Evolutionary conservation across 1,140 invertebrate genomes (phyloP).

Genomic region (Watersipora subatra): DNA sequence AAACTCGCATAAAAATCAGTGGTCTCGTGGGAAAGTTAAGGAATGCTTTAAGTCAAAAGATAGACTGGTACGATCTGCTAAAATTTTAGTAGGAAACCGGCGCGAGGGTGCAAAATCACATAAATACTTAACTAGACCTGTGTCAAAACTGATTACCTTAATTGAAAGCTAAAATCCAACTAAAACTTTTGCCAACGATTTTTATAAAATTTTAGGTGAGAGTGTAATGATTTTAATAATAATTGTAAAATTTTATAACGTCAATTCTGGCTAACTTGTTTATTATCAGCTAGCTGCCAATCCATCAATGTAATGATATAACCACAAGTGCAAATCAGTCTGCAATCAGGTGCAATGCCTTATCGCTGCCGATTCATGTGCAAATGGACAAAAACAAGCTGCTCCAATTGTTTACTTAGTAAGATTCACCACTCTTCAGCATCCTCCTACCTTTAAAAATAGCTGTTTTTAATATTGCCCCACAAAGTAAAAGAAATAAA

Average conservation of each 20-base stretch:
- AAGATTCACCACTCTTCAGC: no score
- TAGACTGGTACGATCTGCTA: conserved; percentile 12
- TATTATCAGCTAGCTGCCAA: background rate
- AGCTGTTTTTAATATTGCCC: no score
- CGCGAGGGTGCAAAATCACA: background rate
- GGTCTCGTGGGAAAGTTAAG: conserved; percentile 11
- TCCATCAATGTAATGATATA: no score
- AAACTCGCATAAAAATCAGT: conserved; percentile 6
- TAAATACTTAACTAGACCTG: background rate
- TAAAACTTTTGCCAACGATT: background rate
- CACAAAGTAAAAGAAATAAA: no score
- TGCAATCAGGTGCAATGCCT: no score
- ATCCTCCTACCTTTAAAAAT: no score
- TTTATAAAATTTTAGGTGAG: background rate
- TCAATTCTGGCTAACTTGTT: background rate
- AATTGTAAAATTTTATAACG: background rate
- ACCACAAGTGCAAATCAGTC: no score
- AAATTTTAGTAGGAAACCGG: background rate
- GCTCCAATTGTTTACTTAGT: no score
- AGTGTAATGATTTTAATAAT: background rate
- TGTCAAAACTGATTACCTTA: background rate
- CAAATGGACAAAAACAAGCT: no score
- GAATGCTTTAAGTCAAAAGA: conserved; percentile 13
- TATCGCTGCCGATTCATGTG: no score
- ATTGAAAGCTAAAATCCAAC: background rate